Base-by-base conservation (phyloP, 2,888 invertebrate species). In the Eledone cirrhosa region DNA sequence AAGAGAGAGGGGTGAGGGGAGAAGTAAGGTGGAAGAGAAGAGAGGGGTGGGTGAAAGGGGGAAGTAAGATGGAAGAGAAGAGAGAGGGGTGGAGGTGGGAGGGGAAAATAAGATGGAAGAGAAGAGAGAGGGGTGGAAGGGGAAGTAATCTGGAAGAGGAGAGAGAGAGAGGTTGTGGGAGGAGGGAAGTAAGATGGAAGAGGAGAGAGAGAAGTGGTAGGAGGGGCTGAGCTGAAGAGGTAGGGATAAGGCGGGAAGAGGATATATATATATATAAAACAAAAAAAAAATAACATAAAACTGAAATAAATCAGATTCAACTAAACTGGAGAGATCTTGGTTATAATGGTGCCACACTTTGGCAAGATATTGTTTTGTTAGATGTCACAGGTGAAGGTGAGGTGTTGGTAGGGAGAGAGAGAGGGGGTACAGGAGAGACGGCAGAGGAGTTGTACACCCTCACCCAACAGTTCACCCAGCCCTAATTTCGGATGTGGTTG, bases 71-170 rank as follows among this genome's bases (percentile, higher is more conserved):
- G 77, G 47, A 65, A 48, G 79, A 79, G 27, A 67, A 31, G 48
- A 48, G 53, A 41, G 53, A 74, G 59, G n/a, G 27, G 67, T 65
- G 47, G 48, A 67, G 41, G 67, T 65, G 33, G 59, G 76, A 48
- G 67, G 48, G 16, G 24, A 19, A 31, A 33, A 78, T 27, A 65
- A 82, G 19, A 79, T 83, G 4, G 80, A 83, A 31, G 80, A 84
- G 16, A 78, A 82, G 1, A 72, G 84, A 16, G 33, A 79, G 29
- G 79, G 81, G 27, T 77, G 81, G 19, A 84, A 85, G 24, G 77
- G 83, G 8, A 77, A 81, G 94, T 79, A 84, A 80, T 41, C 79
- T 82, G 33, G 79, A 82, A 31, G 53, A 22, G 22, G 53, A 53
- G 53, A 53, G 53, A 53, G 53, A 53, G 53, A 53, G 53, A 22